Percentiles rank a stretch among this genome's conserved stretches.
Evolutionary conservation across 1,140 invertebrate species (phyloP).

Genomic region (Drosophila quadrilineata): DNA sequence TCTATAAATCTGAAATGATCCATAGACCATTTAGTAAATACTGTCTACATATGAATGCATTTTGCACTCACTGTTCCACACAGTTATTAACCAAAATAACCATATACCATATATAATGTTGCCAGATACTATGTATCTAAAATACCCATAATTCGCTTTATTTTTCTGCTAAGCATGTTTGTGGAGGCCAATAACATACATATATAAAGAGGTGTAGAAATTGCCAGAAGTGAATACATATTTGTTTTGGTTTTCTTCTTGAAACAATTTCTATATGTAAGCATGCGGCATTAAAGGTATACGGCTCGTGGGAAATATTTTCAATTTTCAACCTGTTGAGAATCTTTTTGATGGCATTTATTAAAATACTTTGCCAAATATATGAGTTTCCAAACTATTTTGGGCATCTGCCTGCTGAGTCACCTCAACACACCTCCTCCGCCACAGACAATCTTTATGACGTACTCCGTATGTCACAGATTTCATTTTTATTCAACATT

Average conservation of each 20-base stretch:
- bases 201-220: constrained; percentile 38
- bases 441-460: constrained; percentile 42
- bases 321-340: constrained; percentile 53
- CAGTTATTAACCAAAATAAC: constrained; percentile 7
- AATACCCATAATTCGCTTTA: not conserved
- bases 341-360: constrained; percentile 47
- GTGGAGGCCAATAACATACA: not conserved
- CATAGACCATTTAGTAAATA: constrained; percentile 20
- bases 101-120: constrained; percentile 3
- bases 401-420: constrained; percentile 60
- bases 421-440: constrained; percentile 53
- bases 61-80: constrained; percentile 4
- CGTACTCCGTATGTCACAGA: constrained; percentile 29
- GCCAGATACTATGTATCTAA: not conserved
- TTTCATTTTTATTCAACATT: not conserved
- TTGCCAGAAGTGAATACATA: constrained; percentile 36
- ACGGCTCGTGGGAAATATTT: constrained; percentile 17
- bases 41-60: constrained; percentile 2
- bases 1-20: constrained; percentile 32
- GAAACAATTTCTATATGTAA: not conserved
- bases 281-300: constrained; percentile 11
- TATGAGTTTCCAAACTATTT: constrained; percentile 69
- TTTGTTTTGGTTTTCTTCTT: not conserved
- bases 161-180: constrained; percentile 5
- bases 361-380: constrained; percentile 53